A percentile compares a stretch with the other conserved stretches of the same genome.
phyloP scores from a whole-genome alignment of 2,888 invertebrate genomes.

The Anthophora plumipes region DNA sequence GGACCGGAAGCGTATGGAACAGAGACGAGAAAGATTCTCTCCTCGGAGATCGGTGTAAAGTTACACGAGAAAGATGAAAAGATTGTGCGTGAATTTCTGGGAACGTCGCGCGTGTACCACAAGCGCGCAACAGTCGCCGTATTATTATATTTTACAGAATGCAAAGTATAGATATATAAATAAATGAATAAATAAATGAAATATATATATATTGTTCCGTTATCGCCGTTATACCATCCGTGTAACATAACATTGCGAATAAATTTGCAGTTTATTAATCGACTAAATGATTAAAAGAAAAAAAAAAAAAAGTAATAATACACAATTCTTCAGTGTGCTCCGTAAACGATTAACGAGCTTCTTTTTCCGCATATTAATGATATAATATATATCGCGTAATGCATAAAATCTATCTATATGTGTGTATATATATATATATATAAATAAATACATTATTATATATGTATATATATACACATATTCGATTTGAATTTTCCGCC shows the following conservation, averaged over 20 bases:
- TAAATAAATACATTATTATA: conserved; percentile 31
- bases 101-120: conserved; percentile 53
- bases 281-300: conserved; percentile 38
- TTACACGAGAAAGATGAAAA: neutral
- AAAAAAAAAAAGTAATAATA: conserved; percentile 12
- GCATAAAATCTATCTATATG: conserved; percentile 43
- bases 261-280: conserved; percentile 71
- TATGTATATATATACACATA: conserved; percentile 22
- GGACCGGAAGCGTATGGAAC: neutral
- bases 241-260: conserved; percentile 75
- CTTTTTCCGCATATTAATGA: conserved; percentile 54
- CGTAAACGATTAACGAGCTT: conserved; percentile 58
- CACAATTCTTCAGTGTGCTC: conserved; percentile 59
- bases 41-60: neutral
- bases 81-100: conserved; percentile 8
- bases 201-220: conserved; percentile 78
- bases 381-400: conserved; percentile 50
- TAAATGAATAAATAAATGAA: conserved; percentile 63
- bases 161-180: conserved; percentile 78
- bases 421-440: conserved; percentile 40
- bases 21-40: neutral
- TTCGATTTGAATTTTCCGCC: conserved; percentile 42
- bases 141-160: conserved; percentile 83
- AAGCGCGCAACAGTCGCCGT: conserved; percentile 75
- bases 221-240: conserved; percentile 78